Percentiles rank a stretch among this genome's conserved stretches.
Evolutionary conservation across 1,140 invertebrate species (phyloP).

Genomic region (Proctacanthus coquilletti): DNA sequence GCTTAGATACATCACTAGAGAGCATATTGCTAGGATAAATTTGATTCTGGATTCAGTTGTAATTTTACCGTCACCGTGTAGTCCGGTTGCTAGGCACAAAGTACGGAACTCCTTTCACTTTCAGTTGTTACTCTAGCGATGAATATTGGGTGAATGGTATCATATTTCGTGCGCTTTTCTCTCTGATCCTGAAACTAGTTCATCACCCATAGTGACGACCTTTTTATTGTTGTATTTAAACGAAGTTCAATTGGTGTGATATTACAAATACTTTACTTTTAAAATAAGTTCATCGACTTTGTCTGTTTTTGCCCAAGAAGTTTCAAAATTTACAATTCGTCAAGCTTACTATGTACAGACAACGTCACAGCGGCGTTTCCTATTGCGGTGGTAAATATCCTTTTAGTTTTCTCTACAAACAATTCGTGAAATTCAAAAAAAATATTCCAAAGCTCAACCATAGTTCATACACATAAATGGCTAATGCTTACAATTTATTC

Average conservation of each 20-base stretch:
- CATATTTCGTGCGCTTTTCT: not conserved
- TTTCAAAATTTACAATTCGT: too few species aligned
- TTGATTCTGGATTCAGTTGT: conserved; percentile 31
- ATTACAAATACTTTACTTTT: too few species aligned
- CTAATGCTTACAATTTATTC: too few species aligned
- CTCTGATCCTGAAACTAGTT: conserved; percentile 3
- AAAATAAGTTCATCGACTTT: too few species aligned
- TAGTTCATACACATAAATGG: too few species aligned
- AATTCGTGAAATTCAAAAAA: too few species aligned
- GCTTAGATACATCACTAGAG: conserved; percentile 11
- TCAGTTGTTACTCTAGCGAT: not conserved
- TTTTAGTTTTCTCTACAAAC: too few species aligned
- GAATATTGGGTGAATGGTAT: not conserved
- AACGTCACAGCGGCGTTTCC: conserved; percentile 28
- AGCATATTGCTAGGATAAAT: conserved; percentile 33
- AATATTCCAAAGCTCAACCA: too few species aligned
- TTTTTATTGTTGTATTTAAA: too few species aligned
- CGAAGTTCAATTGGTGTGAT: too few species aligned
- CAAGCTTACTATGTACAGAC: conserved; percentile 20
- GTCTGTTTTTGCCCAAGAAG: too few species aligned
- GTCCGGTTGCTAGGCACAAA: conserved; percentile 20
- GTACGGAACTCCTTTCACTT: conserved; percentile 5
- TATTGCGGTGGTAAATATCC: conserved; percentile 28
- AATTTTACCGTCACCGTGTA: conserved; percentile 27
- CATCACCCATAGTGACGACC: conserved; percentile 3